phyloP scores from a whole-genome alignment of 2,113 vertebrate species.

The Cebus imitator region DNA sequence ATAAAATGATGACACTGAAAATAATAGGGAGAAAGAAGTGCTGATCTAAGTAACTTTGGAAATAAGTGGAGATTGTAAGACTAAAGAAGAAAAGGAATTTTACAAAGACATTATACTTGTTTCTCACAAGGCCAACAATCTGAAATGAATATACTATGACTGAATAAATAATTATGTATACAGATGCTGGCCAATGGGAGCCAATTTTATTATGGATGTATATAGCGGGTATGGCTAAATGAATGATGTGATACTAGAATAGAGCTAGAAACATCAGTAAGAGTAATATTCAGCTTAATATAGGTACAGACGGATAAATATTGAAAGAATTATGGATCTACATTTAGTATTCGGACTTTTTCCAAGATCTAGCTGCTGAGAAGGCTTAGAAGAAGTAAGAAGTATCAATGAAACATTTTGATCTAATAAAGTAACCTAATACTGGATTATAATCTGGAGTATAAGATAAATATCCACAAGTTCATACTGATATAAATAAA shows the following conservation, averaged over 20 bases:
- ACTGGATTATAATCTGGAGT: background rate
- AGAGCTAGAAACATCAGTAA: background rate
- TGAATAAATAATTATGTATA: background rate
- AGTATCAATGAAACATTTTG: background rate
- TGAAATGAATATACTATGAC: background rate
- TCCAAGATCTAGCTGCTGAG: background rate
- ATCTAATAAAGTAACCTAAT: conserved; percentile 5
- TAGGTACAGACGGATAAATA: background rate
- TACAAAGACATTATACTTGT: background rate
- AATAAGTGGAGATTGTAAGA: background rate
- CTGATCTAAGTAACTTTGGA: background rate
- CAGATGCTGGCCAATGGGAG: background rate
- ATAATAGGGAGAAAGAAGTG: background rate
- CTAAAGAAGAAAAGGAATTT: background rate
- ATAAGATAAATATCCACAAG: background rate
- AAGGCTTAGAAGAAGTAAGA: background rate
- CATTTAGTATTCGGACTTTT: background rate
- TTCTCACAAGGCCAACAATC: background rate
- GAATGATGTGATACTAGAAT: background rate
- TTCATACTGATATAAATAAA: background rate
- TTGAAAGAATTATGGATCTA: background rate
- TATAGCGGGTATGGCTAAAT: background rate
- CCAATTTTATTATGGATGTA: background rate
- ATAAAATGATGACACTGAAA: background rate
- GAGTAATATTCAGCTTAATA: background rate